A percentile compares a stretch with the other conserved stretches of the same genome.
Conservation (phyloP, 1,140 invertebrate species). For the Lepidurus packardi region DNA sequence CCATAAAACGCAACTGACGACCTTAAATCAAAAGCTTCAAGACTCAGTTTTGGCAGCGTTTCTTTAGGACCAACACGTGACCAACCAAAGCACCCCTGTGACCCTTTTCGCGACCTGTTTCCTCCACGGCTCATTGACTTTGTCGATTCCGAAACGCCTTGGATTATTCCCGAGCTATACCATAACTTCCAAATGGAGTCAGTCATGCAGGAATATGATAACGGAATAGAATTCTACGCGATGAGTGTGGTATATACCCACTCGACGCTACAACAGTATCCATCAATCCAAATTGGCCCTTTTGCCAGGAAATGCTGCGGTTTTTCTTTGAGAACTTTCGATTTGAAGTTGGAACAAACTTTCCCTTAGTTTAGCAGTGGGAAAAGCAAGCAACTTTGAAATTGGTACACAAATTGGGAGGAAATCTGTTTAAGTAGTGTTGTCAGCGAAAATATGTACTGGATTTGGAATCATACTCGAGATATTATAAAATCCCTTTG, state of each 20-base stretch:
- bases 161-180: background rate
- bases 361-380: background rate
- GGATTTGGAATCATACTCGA: too few relatives aligned
- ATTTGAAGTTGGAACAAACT: background rate
- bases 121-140: background rate
- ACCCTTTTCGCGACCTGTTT: background rate
- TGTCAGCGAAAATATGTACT: too few relatives aligned
- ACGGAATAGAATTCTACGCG: background rate
- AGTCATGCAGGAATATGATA: constrained; percentile 10
- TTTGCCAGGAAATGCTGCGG: background rate
- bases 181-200: background rate
- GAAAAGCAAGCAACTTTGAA: too few relatives aligned
- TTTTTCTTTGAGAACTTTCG: background rate
- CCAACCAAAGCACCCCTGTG: background rate
- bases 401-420: too few relatives aligned
- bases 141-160: constrained; percentile 5
- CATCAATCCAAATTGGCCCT: background rate
- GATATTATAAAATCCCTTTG: too few relatives aligned
- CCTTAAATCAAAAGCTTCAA: constrained; percentile 1
- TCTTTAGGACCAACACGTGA: constrained; percentile 17
- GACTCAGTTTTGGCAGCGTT: background rate
- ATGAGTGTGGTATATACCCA: background rate
- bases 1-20: constrained; percentile 2
- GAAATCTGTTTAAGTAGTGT: too few relatives aligned
- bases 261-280: background rate